phyloP scores from a whole-genome alignment of 2,888 invertebrate species.

The Griposia aprilina region DNA sequence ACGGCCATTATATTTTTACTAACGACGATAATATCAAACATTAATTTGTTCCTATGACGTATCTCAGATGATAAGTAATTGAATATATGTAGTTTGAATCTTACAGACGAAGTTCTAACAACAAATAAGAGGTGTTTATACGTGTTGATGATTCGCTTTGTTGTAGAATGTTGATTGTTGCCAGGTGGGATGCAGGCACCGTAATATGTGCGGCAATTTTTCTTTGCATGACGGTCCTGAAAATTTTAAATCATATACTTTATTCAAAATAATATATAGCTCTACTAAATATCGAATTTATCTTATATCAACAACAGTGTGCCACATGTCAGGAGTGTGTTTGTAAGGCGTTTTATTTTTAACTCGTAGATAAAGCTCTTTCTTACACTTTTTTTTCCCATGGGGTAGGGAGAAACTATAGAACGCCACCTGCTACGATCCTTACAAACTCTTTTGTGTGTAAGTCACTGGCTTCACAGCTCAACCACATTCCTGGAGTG shows the following conservation, averaged over 20 bases:
- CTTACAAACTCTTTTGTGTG: background rate
- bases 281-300: background rate
- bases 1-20: slow-evolving; percentile 43
- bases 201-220: slow-evolving; percentile 77
- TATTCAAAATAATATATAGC: slow-evolving; percentile 6
- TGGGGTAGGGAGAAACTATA: background rate
- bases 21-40: slow-evolving; percentile 46
- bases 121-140: slow-evolving; percentile 73
- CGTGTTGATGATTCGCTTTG: slow-evolving; percentile 64
- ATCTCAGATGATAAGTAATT: slow-evolving; percentile 70
- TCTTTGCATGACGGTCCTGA: slow-evolving; percentile 84
- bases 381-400: too few species aligned
- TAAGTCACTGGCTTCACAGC: background rate
- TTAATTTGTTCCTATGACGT: slow-evolving; percentile 58
- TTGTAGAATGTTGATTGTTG: slow-evolving; percentile 68
- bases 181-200: slow-evolving; percentile 84
- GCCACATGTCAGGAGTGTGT: slow-evolving; percentile 5
- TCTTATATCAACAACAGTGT: slow-evolving; percentile 22
- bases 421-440: background rate
- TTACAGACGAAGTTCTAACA: slow-evolving; percentile 74
- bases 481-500: background rate
- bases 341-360: too few species aligned
- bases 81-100: slow-evolving; percentile 73
- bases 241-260: slow-evolving; percentile 39
- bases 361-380: background rate